phyloP scores from a whole-genome alignment of 2,888 invertebrate genomes.

The Cephus pygmeus region DNA sequence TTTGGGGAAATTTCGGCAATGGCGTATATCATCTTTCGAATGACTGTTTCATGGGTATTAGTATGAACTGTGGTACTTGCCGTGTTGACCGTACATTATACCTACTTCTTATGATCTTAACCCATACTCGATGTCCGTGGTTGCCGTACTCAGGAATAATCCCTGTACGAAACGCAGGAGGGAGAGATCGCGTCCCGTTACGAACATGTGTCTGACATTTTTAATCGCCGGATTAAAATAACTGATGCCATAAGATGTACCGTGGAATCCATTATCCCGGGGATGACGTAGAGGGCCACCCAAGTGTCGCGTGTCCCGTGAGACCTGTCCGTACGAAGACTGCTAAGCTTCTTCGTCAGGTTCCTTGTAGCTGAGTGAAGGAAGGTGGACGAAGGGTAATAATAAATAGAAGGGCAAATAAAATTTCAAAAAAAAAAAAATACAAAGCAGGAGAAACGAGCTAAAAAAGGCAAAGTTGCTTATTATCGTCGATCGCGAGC shows the following conservation, averaged over 20 bases:
- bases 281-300: conserved; percentile 52
- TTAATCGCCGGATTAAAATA: conserved; percentile 63
- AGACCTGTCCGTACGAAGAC: conserved; percentile 17
- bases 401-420: background rate
- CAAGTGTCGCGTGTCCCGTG: conserved; percentile 53
- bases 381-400: background rate
- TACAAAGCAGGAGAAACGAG: background rate
- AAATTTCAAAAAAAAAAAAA: background rate
- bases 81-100: background rate
- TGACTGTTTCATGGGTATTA: background rate
- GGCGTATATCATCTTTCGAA: background rate
- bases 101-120: conserved; percentile 1
- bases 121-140: conserved; percentile 21
- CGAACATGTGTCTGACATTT: conserved; percentile 64
- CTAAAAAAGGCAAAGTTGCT: background rate
- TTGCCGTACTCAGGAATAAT: conserved; percentile 37
- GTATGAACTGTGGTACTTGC: background rate
- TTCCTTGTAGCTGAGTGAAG: background rate
- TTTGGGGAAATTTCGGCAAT: background rate
- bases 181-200: conserved; percentile 32
- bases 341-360: conserved; percentile 9
- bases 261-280: conserved; percentile 52
- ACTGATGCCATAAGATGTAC: conserved; percentile 57
- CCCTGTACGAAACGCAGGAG: conserved; percentile 25
- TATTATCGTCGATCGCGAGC: background rate